These are phyloP conservation scores for Entomobrya proxima DNA, from an alignment of 2,888 invertebrate species.

Conservation along the genomic window DNA sequence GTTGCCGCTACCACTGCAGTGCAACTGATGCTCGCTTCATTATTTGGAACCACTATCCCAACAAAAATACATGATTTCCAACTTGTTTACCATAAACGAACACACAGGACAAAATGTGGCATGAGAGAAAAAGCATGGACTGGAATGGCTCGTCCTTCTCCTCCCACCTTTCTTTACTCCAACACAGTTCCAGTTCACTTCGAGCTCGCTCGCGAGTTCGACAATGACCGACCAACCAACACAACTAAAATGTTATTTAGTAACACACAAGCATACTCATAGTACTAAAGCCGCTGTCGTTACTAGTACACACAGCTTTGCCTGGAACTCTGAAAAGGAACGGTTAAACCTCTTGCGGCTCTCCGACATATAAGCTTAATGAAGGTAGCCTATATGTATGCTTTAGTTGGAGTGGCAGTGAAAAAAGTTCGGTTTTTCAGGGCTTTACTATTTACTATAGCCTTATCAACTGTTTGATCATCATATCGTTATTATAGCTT, in stretches of 20 bases:
- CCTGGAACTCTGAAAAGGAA: too few relatives aligned
- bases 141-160: conserved; percentile 6
- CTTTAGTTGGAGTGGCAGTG: neutral
- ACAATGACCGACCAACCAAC: conserved; percentile 44
- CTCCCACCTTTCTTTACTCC: conserved; percentile 49
- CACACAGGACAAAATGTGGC: too few relatives aligned
- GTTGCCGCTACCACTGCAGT: conserved; percentile 7
- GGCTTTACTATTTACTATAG: neutral
- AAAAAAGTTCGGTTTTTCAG: neutral
- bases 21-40: neutral
- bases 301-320: neutral
- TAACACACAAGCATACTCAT: too few relatives aligned
- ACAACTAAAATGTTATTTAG: too few relatives aligned
- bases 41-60: neutral
- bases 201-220: conserved; percentile 61
- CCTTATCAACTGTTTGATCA: conserved; percentile 9
- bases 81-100: too few relatives aligned
- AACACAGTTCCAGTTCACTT: conserved; percentile 21
- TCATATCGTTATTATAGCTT: neutral
- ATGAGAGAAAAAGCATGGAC: neutral
- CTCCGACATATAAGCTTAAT: too few relatives aligned
- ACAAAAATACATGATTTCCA: too few relatives aligned
- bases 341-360: too few relatives aligned
- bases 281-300: neutral
- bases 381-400: neutral